Base-by-base conservation (phyloP, 2,113 vertebrate genomes). In the Caranx melampygus region DNA sequence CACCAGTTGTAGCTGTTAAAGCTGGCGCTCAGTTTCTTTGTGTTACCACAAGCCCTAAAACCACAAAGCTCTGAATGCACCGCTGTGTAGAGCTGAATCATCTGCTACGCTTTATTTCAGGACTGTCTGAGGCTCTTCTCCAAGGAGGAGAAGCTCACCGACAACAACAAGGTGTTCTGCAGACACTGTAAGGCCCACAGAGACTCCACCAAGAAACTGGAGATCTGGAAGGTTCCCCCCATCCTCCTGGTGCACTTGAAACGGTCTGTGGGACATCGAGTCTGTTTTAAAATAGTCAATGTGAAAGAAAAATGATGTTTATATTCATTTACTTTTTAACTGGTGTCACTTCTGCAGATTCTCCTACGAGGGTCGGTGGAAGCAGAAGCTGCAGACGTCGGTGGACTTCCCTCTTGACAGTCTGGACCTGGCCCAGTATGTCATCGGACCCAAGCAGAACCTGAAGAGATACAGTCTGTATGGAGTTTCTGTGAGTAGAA, bases 191-290 rank as follows among this genome's bases (percentile, higher is more conserved):
- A 97, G 92, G 95, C 96, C 58, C 96, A 96, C 85, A 95, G 97
- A 83, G 98, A 99, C 83, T 97, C 97, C 72, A 95, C 96, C 40
- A 99, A 99, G 95, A 99, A 98, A 87, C 95, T 99, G 94, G 98
- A 99, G 93, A 97, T 99, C 92, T 99, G 98, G 98, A 99, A 99
- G 86, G 89, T 99, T 35, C 98, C 98, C 0, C 98, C 97, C 13
- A 97, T 99, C 70, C 91, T 99, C 59, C 92, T 99, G 37, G 96
- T 99, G 54, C 98, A 99, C 91, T 90, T 99, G 81, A 99, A 99
- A 94, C 94, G 98, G 98, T 99, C 91, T 80, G 94, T 72, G 35
- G 13, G 12, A 15, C 21, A 0, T 12, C 37, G 10, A 26, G 5
- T 6, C 1, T 21, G 11, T 11, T 54, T 69, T 18, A 47, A 13